A percentile compares a stretch with the other conserved stretches of the same genome.
Evolutionary conservation across 2,113 vertebrate species (phyloP).

Genomic region (Bufo gargarizans): DNA sequence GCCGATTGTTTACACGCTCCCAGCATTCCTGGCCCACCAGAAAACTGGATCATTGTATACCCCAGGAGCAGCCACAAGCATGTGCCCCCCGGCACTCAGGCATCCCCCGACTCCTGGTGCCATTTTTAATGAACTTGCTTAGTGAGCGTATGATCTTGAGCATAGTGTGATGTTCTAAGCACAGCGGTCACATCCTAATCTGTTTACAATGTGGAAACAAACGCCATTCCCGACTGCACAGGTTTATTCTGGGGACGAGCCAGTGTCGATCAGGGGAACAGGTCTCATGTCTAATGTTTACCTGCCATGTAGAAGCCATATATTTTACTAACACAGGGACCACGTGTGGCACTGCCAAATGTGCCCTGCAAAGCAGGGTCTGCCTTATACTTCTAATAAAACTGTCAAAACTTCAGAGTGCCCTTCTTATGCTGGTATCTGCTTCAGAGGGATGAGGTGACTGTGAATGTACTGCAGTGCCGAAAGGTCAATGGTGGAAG

Average conservation of each 20-base stretch:
- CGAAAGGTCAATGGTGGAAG: background rate
- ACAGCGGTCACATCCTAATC: conserved; percentile 6
- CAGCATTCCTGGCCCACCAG: conserved; percentile 37
- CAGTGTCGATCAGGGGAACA: background rate
- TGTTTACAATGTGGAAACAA: background rate
- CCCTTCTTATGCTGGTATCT: background rate
- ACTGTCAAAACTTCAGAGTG: background rate
- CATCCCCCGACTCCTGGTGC: background rate
- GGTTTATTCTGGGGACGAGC: background rate
- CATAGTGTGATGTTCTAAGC: conserved; percentile 2
- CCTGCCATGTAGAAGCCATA: conserved; percentile 52
- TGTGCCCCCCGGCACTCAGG: background rate
- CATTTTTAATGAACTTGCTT: background rate
- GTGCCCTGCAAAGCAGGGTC: conserved; percentile 48
- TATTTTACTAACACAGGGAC: conserved; percentile 42
- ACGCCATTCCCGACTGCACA: background rate
- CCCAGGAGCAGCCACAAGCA: background rate
- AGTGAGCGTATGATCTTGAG: background rate
- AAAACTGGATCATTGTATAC: conserved; percentile 23
- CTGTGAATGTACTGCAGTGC: background rate
- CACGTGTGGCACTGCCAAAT: conserved; percentile 44
- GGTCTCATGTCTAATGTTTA: conserved; percentile 27
- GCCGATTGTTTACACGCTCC: conserved; percentile 51
- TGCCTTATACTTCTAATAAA: conserved; percentile 54
- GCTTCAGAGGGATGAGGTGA: background rate